Conservation (phyloP, 2,888 invertebrate genomes). For the Pollenia angustigena region DNA sequence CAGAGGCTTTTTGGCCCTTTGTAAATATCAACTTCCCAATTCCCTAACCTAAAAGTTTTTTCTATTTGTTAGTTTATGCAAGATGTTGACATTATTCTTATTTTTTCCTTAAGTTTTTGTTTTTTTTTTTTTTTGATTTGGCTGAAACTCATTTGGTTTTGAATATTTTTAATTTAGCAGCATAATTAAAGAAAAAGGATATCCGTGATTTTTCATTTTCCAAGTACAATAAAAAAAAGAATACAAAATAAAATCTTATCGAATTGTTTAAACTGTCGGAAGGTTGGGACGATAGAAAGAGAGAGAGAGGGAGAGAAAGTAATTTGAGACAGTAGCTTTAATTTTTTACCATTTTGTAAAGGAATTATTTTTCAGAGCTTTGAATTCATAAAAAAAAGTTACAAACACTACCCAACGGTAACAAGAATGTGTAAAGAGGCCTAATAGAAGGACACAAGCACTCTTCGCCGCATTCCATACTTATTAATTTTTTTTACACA, state of each 20-base stretch:
- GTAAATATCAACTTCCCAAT: constrained; percentile 56
- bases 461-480: no score
- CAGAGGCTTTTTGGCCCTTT: constrained; percentile 69
- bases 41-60: constrained; percentile 20
- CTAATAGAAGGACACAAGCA: no score
- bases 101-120: constrained; percentile 16
- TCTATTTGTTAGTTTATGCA: constrained; percentile 65
- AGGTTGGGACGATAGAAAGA: neutral
- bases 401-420: no score
- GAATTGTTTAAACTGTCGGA: constrained; percentile 41
- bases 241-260: constrained; percentile 24
- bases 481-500: no score
- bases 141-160: constrained; percentile 75
- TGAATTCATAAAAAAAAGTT: no score
- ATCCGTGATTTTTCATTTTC: constrained; percentile 78
- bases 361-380: neutral
- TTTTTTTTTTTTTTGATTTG: constrained; percentile 50
- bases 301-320: neutral
- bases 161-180: constrained; percentile 78
- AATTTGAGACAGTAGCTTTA: constrained; percentile 3
- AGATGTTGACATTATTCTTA: constrained; percentile 61
- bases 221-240: constrained; percentile 31
- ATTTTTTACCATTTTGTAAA: constrained; percentile 13
- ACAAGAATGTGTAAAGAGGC: no score
- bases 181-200: constrained; percentile 78